These are phyloP conservation scores for Sacculina carcini DNA, from an alignment of 2,888 invertebrate genomes.

Conservation along the genomic window DNA sequence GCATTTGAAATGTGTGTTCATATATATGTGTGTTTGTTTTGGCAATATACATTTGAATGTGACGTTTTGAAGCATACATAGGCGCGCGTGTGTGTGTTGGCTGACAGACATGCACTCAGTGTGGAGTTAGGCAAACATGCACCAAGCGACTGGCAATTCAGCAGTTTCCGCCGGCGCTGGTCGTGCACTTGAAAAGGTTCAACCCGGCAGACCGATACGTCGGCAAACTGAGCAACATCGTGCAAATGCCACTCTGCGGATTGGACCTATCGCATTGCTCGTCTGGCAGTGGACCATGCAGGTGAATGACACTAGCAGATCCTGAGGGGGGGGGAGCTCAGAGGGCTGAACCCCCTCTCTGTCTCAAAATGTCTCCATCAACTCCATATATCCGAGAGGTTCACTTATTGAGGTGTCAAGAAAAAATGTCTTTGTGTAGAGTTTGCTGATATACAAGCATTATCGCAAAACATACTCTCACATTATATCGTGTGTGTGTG, in stretches of 20 bases:
- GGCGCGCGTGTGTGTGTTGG: constrained; percentile 8
- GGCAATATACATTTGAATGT: no score
- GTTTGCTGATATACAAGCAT: no score
- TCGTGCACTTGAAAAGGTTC: constrained; percentile 59
- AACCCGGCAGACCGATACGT: constrained; percentile 66
- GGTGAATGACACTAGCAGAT: not conserved
- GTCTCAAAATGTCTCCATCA: no score
- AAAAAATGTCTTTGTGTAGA: no score
- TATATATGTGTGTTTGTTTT: no score
- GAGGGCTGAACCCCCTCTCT: not conserved
- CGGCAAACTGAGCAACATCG: constrained; percentile 57
- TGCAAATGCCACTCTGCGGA: constrained; percentile 56
- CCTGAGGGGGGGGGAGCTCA: not conserved
- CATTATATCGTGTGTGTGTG: no score
- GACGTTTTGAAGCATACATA: no score
- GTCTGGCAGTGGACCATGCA: not conserved
- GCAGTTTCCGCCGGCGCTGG: constrained; percentile 75
- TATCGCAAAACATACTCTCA: no score
- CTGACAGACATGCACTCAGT: constrained; percentile 64
- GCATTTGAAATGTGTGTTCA: no score
- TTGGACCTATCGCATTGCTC: constrained; percentile 36
- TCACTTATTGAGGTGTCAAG: no score
- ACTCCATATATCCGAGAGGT: no score
- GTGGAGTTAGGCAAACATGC: constrained; percentile 67
- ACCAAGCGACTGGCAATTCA: constrained; percentile 82